Evolutionary conservation across 2,888 invertebrate species (phyloP).

Genomic region (Diadromus collaris): DNA sequence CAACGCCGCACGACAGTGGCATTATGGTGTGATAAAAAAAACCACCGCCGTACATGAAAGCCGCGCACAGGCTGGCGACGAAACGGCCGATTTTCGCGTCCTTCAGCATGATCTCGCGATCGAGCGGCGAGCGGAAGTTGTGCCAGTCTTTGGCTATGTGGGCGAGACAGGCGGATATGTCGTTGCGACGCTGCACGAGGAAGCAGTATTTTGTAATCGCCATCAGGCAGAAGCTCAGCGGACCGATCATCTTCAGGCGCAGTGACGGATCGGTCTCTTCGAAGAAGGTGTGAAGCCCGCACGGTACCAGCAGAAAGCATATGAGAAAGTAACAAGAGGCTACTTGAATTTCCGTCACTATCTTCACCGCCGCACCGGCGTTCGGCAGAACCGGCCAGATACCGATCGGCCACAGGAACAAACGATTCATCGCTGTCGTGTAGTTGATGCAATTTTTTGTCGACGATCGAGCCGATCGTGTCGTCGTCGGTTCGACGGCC

Average conservation of each 20-base stretch:
- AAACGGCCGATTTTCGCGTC: constrained; percentile 68
- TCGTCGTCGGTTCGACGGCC: no score
- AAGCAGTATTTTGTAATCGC: constrained; percentile 67
- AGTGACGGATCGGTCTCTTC: constrained; percentile 61
- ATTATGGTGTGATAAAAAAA: constrained; percentile 72
- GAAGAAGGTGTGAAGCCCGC: constrained; percentile 61
- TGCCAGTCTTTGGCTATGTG: constrained; percentile 69
- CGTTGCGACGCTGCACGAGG: constrained; percentile 59
- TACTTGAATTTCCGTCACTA: constrained; percentile 42
- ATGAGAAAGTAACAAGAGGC: constrained; percentile 63
- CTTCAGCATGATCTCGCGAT: constrained; percentile 66
- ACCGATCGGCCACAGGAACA: constrained; percentile 63
- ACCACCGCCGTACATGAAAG: constrained; percentile 73
- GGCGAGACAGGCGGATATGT: constrained; percentile 66
- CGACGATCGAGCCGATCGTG: background rate
- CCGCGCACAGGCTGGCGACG: constrained; percentile 64
- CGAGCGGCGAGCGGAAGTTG: constrained; percentile 34
- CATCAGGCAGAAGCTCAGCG: constrained; percentile 70
- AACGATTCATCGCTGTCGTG: constrained; percentile 60
- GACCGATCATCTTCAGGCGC: constrained; percentile 67
- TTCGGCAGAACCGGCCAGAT: constrained; percentile 61
- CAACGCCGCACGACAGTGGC: constrained; percentile 67
- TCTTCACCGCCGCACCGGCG: constrained; percentile 33
- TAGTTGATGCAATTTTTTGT: constrained; percentile 53
- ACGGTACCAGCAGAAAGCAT: constrained; percentile 66